Percentiles rank a stretch among this genome's conserved stretches.
These are phyloP conservation scores for Gadopsis marmoratus DNA, from an alignment of 2,797 vertebrate genomes.

Conservation along the genomic window DNA sequence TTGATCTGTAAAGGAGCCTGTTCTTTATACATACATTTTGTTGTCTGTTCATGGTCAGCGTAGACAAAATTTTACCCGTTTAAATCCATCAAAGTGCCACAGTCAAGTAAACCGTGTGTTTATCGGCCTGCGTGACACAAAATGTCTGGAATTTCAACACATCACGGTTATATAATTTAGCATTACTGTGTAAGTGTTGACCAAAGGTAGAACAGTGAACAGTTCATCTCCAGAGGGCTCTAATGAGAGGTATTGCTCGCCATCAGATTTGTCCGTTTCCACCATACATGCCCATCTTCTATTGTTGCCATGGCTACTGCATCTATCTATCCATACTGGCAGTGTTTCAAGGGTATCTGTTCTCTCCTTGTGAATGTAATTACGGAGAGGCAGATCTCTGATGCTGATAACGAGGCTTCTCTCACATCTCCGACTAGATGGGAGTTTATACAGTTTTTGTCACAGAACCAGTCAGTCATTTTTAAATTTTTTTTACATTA, in stretches of 20 bases:
- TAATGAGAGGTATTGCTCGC: slow-evolving; percentile 75
- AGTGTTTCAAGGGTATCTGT: slow-evolving; percentile 80
- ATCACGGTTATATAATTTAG: slow-evolving; percentile 25
- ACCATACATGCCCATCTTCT: slow-evolving; percentile 67
- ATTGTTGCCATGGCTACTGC: slow-evolving; percentile 82
- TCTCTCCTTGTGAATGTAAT: slow-evolving; percentile 82
- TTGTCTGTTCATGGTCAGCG: slow-evolving; percentile 15
- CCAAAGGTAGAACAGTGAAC: slow-evolving; percentile 43
- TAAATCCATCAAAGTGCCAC: slow-evolving; percentile 23
- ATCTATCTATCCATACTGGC: slow-evolving; percentile 74
- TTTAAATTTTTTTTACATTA: slow-evolving; percentile 40
- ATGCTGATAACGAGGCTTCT: slow-evolving; percentile 69
- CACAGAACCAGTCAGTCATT: slow-evolving; percentile 33
- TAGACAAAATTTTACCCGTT: slow-evolving; percentile 21
- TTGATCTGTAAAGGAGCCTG: slow-evolving; percentile 18
- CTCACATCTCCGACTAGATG: slow-evolving; percentile 52
- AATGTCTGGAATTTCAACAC: slow-evolving; percentile 33
- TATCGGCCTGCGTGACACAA: slow-evolving; percentile 11
- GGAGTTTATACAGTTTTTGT: slow-evolving; percentile 55
- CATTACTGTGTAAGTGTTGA: slow-evolving; percentile 35
- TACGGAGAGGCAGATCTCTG: slow-evolving; percentile 75
- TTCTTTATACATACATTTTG: slow-evolving; percentile 9
- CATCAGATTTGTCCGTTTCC: slow-evolving; percentile 65
- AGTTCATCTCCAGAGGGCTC: slow-evolving; percentile 63
- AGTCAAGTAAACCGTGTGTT: slow-evolving; percentile 28